These are phyloP conservation scores for Lateolabrax maculatus DNA, from an alignment of 2,797 vertebrate species.

Conservation along the genomic window DNA sequence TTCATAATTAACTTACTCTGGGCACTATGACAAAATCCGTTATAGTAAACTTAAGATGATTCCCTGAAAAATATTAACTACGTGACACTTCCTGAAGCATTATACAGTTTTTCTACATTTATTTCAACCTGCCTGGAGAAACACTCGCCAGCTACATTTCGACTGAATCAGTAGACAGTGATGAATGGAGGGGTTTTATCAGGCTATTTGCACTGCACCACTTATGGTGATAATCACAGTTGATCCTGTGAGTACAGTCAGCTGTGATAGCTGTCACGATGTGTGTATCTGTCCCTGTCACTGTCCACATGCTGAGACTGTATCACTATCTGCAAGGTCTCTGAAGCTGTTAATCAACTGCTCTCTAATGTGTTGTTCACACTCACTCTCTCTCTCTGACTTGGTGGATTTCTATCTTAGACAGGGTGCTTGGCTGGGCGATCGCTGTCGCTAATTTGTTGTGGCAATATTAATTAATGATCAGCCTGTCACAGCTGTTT, in stretches of 20 bases:
- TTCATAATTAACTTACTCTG: neutral
- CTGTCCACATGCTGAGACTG: conserved; percentile 67
- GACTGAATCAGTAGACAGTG: neutral
- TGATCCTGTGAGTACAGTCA: conserved; percentile 54
- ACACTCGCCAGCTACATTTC: neutral
- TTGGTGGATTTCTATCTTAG: conserved; percentile 66
- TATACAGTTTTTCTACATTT: neutral
- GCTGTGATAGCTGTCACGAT: conserved; percentile 52
- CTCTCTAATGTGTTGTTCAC: conserved; percentile 82
- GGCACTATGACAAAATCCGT: neutral
- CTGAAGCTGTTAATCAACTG: conserved; percentile 77
- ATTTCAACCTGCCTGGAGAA: neutral
- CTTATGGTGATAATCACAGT: conserved; percentile 58
- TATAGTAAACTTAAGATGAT: neutral
- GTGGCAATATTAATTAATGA: conserved; percentile 92
- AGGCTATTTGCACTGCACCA: conserved; percentile 48
- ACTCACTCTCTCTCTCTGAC: conserved; percentile 62
- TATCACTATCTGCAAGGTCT: conserved; percentile 69
- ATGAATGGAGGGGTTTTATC: conserved; percentile 63
- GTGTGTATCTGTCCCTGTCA: conserved; percentile 49
- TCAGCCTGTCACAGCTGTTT: conserved; percentile 86
- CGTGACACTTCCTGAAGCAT: neutral
- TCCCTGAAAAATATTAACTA: neutral
- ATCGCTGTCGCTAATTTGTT: conserved; percentile 87
- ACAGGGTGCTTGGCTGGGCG: conserved; percentile 67